Percentiles rank a stretch among this genome's conserved stretches.
Evolutionary conservation across 2,113 vertebrate genomes (phyloP).

Genomic region (Urocitellus parryii): DNA sequence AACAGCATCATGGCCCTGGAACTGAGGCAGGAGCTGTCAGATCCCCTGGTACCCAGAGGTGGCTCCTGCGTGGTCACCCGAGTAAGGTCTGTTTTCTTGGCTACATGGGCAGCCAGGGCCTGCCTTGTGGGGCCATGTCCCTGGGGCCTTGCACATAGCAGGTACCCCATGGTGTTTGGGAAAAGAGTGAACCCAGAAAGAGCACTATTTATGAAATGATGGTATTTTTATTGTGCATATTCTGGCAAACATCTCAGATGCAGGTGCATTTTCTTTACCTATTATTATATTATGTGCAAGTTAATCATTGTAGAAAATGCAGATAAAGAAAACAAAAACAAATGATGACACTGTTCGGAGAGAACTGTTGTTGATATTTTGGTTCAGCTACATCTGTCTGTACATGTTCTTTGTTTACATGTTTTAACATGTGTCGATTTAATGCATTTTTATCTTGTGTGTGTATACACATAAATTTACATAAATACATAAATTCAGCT

Average conservation of each 20-base stretch:
- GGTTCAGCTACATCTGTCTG: not conserved
- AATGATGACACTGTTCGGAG: too few species aligned
- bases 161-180: not conserved
- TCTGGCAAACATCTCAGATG: not conserved
- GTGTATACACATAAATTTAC: fast-evolving
- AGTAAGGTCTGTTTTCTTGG: not conserved
- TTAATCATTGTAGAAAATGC: not conserved
- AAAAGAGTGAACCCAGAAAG: not conserved
- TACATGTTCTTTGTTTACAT: too few species aligned
- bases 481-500: fast-evolving
- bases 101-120: not conserved
- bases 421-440: not conserved
- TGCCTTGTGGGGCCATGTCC: too few species aligned
- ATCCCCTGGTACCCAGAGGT: fast-evolving
- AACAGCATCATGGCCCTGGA: not conserved
- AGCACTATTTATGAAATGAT: fast-evolving
- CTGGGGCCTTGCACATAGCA: not conserved
- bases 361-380: fast-evolving
- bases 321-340: not conserved
- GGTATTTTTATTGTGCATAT: fast-evolving
- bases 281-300: fast-evolving
- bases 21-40: too few species aligned
- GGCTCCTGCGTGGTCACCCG: not conserved
- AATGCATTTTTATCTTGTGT: too few species aligned
- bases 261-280: not conserved